Evolutionary conservation across 2,888 invertebrate genomes (phyloP).

Genomic region (Nephrotoma guestfalica): DNA sequence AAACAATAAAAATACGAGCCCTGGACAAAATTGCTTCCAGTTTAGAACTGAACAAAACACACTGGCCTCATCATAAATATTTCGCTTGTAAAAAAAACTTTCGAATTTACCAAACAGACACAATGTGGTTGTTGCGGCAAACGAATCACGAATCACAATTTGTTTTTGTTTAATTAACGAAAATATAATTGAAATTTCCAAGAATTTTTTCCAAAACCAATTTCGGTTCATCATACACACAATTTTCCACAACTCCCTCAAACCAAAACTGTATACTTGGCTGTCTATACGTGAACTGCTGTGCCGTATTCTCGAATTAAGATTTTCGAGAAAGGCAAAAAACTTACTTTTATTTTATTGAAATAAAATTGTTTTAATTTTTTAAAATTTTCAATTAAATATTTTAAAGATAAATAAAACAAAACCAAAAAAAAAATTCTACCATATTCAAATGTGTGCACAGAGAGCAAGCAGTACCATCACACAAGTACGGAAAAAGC

Average conservation of each 20-base stretch:
- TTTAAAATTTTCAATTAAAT: background rate
- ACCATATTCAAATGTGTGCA: background rate
- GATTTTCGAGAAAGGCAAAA: background rate
- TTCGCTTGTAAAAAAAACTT: no score
- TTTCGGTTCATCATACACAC: background rate
- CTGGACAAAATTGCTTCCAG: no score
- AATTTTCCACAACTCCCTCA: background rate
- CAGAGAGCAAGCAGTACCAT: background rate
- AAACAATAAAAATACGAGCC: no score
- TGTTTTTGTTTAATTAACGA: background rate
- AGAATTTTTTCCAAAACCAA: background rate
- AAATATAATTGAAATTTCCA: background rate
- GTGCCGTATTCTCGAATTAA: background rate
- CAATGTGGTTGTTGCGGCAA: no score
- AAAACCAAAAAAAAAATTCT: background rate
- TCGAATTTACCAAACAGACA: no score
- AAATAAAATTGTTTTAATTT: background rate
- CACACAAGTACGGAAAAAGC: background rate
- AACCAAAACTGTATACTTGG: background rate
- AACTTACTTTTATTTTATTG: background rate
- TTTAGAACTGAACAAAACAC: no score
- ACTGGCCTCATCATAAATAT: no score
- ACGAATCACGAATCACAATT: background rate
- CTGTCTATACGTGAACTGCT: background rate
- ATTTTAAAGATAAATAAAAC: background rate